Base-by-base conservation (phyloP, 1,140 invertebrate species). In the Drosophila prosaltans region DNA sequence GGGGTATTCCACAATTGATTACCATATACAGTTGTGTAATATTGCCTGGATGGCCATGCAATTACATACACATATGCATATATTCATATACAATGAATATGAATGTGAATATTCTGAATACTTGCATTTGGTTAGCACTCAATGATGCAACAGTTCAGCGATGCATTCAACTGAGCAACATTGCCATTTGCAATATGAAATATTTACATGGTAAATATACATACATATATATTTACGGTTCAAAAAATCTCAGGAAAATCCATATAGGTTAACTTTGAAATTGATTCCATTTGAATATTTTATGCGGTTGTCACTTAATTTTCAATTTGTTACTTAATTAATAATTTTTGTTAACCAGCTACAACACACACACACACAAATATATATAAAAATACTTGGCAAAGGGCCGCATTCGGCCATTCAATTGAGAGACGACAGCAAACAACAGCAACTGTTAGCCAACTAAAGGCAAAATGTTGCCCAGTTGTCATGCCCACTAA, bases 401-500 rank as follows among this genome's bases (percentile, higher is more conserved):
- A 21, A 16, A 40, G 24, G 6, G 8, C 8, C 45, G 21, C 45
- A 16, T 16, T 48, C 16, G 24, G 45, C 2, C 7, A 3, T 48
- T 48, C 16, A 48, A 2, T 21, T 8, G 6, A 24, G n/a, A 51
- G 45, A 41, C 41, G 16, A 28, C 21, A 41, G 16, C 21, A 7
- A 41, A 16, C 40, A 36, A 26, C 26, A 39, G 9, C 61, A 59
- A 57, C 72, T 41, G 60, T 10, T 39, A 40, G 32, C 28, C 36
- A 59, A 59, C 54, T 71, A 72, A 65, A 63, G 63, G 69, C 64
- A 65, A 72, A 69, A 79, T 76, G 57, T 76, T 68, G 54, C 45
- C 45, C 45, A 88, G 83, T 86, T 86, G 82, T 82, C 83, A 86
- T 86, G 83, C 66, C 69, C 72, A 82, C 83, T 82, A 89, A 86